Percentiles rank a stretch among this genome's conserved stretches.
phyloP scores from a whole-genome alignment of 2,888 invertebrate species.

The Augochlorella aurata region DNA sequence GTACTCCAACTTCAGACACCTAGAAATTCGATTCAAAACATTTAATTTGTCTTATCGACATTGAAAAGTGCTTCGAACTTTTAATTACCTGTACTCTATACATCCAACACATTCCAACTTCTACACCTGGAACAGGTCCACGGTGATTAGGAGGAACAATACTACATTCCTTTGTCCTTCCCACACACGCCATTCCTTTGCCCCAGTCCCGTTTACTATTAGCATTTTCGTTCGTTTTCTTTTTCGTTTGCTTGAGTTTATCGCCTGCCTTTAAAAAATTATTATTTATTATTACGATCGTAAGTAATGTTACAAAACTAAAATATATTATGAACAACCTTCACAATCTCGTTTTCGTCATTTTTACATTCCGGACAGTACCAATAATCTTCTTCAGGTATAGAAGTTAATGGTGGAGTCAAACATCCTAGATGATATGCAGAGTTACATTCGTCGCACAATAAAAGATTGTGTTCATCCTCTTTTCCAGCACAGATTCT shows the following conservation, averaged over 20 bases:
- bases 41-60: background rate
- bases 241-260: conserved; percentile 85
- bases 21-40: conserved; percentile 70
- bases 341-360: conserved; percentile 88
- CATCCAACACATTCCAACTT: conserved; percentile 92
- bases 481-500: conserved; percentile 88
- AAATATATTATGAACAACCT: conserved; percentile 62
- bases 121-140: conserved; percentile 92
- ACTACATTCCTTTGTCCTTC: conserved; percentile 86
- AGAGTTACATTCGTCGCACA: conserved; percentile 92
- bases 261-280: conserved; percentile 85
- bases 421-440: conserved; percentile 90
- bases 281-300: conserved; percentile 19
- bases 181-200: conserved; percentile 92
- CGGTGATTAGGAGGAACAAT: conserved; percentile 89
- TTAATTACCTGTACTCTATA: conserved; percentile 86
- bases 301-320: background rate
- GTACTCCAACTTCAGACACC: conserved; percentile 91
- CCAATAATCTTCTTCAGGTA: conserved; percentile 90
- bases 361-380: conserved; percentile 91
- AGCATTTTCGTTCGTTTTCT: conserved; percentile 82
- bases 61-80: background rate
- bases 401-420: conserved; percentile 86
- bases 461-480: conserved; percentile 87
- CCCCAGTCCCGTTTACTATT: conserved; percentile 86